These are phyloP conservation scores for Cosmopolites sordidus DNA, from an alignment of 2,888 invertebrate species.

Conservation along the genomic window DNA sequence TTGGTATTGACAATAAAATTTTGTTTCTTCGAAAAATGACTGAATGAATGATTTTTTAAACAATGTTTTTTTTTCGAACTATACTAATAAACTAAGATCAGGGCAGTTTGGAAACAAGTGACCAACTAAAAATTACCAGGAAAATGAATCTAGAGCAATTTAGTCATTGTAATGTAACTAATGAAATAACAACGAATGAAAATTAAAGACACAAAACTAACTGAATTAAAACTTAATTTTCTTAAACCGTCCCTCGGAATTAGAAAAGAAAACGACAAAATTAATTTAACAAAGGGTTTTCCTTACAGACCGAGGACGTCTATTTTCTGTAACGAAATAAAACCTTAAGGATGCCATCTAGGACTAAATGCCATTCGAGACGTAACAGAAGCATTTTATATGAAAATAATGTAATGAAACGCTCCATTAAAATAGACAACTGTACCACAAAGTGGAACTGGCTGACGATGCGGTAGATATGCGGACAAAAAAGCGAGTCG, in stretches of 20 bases:
- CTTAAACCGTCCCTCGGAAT: neutral
- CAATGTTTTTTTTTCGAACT: no score
- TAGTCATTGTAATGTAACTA: no score
- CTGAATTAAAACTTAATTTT: neutral
- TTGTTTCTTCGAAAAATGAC: no score
- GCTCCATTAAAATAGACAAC: constrained; percentile 27
- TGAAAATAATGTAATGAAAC: constrained; percentile 26
- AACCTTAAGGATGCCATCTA: constrained; percentile 1
- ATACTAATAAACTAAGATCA: no score
- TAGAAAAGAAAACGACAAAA: constrained; percentile 12
- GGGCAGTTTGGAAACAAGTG: no score
- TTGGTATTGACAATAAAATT: no score
- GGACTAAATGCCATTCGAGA: constrained; percentile 22
- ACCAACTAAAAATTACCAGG: no score
- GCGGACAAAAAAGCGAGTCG: neutral
- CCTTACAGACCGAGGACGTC: neutral
- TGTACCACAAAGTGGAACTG: constrained; percentile 13
- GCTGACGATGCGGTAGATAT: constrained; percentile 5
- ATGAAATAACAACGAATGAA: no score
- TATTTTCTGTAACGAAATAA: neutral
- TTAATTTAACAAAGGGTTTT: constrained; percentile 5
- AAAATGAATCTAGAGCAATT: no score
- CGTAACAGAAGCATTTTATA: constrained; percentile 20
- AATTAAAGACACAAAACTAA: neutral
- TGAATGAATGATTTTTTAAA: no score